Conservation (phyloP, 2,888 invertebrate genomes). For the Drosophila sordidula region DNA sequence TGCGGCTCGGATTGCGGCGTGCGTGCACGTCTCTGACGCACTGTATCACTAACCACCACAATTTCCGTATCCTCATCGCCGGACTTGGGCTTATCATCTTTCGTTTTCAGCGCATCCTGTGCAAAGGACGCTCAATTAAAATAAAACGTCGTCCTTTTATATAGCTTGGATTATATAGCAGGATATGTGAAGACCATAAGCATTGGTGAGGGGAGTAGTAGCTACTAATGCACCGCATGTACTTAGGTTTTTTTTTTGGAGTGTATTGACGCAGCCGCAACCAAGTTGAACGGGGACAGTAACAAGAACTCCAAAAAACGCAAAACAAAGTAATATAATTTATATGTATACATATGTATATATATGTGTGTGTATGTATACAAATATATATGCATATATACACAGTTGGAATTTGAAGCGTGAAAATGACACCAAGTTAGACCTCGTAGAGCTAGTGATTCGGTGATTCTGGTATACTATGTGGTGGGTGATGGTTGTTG, state of each 20-base stretch:
- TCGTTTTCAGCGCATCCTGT: conserved; percentile 74
- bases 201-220: conserved; percentile 51
- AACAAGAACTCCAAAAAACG: conserved; percentile 58
- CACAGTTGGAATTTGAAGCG: conserved; percentile 66
- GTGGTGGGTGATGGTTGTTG: conserved; percentile 65
- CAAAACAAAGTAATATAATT: conserved; percentile 16
- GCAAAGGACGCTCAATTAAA: conserved; percentile 42
- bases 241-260: conserved; percentile 44
- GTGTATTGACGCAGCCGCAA: conserved; percentile 64
- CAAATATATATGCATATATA: conserved; percentile 26
- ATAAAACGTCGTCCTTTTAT: background rate
- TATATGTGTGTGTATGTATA: conserved; percentile 7
- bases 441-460: conserved; percentile 79
- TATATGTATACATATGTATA: conserved; percentile 20
- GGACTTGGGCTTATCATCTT: conserved; percentile 12
- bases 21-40: too few relatives aligned
- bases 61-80: conserved; percentile 86
- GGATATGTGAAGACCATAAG: conserved; percentile 33
- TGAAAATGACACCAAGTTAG: conserved; percentile 81
- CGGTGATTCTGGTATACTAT: conserved; percentile 68
- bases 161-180: conserved; percentile 6
- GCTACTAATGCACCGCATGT: conserved; percentile 28
- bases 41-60: conserved; percentile 88
- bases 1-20: conserved; percentile 48
- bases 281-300: conserved; percentile 59